Conservation (phyloP, 1,140 invertebrate genomes). For the Pteromalus puparum region DNA sequence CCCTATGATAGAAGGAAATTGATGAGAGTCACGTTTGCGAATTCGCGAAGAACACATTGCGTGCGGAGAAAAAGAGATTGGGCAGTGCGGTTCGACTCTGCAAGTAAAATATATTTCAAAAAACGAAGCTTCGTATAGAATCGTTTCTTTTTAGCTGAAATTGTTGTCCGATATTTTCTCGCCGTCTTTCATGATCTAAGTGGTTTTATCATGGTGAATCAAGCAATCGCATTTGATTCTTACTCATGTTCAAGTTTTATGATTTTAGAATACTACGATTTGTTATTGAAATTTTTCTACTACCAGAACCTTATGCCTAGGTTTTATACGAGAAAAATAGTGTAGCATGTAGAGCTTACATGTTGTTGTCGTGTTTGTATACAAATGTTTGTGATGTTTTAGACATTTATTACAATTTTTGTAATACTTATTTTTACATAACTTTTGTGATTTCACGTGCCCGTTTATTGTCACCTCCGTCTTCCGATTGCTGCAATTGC, state of each 20-base stretch:
- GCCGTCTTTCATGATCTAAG: conserved; percentile 23
- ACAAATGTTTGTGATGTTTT: conserved; percentile 35
- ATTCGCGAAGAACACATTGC: not conserved
- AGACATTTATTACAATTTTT: conserved; percentile 33
- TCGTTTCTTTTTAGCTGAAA: not conserved
- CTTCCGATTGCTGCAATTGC: not conserved
- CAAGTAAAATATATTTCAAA: conserved; percentile 7
- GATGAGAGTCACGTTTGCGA: not conserved
- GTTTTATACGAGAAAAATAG: conserved; percentile 7
- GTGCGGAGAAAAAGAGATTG: not conserved
- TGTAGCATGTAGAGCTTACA: conserved; percentile 22
- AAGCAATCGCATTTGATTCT: conserved; percentile 10
- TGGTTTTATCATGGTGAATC: conserved; percentile 7
- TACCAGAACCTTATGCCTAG: conserved; percentile 8
- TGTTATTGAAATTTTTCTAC: conserved; percentile 22
- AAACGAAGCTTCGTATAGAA: not conserved
- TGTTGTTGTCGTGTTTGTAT: conserved; percentile 40
- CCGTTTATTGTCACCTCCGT: not conserved
- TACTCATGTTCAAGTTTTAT: conserved; percentile 24
- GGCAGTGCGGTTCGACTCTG: not conserved
- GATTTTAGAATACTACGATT: conserved; percentile 4
- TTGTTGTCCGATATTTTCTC: not conserved
- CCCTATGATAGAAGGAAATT: conserved; percentile 24
- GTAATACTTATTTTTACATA: conserved; percentile 1
- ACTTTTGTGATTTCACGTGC: not conserved